These are phyloP conservation scores for Nyctibius grandis DNA, from an alignment of 2,797 vertebrate species.

Conservation along the genomic window DNA sequence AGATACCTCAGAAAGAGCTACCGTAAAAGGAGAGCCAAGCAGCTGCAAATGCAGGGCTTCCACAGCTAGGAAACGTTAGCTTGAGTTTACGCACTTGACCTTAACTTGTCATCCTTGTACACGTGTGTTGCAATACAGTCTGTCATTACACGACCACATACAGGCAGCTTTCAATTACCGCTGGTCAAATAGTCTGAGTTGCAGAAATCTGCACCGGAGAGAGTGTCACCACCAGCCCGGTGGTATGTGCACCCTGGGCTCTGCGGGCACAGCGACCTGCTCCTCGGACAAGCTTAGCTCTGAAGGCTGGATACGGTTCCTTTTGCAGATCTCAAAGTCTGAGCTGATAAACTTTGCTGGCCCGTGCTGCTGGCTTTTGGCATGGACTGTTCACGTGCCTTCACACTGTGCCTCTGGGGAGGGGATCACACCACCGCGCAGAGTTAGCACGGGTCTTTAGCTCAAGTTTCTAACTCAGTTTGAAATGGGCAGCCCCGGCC, in stretches of 20 bases:
- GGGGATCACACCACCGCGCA: rapidly evolving
- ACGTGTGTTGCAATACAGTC: not conserved
- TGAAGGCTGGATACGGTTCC: rapidly evolving
- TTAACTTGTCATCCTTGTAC: not conserved
- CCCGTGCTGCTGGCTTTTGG: not conserved
- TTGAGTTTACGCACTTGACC: not conserved
- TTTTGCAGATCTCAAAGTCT: not conserved
- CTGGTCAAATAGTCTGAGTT: not conserved
- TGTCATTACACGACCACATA: not conserved
- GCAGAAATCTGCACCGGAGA: not conserved
- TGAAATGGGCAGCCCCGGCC: not conserved
- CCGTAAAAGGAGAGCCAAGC: not conserved
- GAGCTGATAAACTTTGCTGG: not conserved
- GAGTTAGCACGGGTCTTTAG: not conserved
- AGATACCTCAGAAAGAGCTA: not conserved
- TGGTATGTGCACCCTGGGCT: rapidly evolving
- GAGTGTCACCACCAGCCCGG: rapidly evolving
- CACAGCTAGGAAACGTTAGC: not conserved
- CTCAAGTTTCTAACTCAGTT: not conserved
- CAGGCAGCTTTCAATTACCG: not conserved
- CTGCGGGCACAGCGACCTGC: rapidly evolving
- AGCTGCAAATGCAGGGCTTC: not conserved
- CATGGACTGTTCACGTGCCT: not conserved
- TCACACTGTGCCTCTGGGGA: not conserved
- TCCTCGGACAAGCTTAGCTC: not conserved